Evolutionary conservation across 2,797 vertebrate species (phyloP), one percentile per base, ranked within the genome.

Genomic region (Cynodonichthys magdalenae): DNA sequence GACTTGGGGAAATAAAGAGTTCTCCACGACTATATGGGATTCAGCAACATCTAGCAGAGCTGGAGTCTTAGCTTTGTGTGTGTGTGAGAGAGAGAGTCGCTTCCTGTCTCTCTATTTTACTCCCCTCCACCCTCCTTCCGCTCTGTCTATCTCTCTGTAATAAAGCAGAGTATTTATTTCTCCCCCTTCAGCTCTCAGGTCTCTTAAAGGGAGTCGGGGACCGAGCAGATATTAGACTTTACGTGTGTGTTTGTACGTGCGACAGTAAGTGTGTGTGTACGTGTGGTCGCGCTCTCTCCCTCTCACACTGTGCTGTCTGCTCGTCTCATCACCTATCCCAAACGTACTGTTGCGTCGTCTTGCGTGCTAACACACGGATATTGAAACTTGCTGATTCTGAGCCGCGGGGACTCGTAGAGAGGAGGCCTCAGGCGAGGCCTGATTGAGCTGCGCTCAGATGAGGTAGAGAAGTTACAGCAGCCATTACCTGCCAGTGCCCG

Each of bases 81-180:
- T 59, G 53, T 69, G 53, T 68, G 57, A 63, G 52, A 66, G 58
- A 42, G 39, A 60, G 58, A 57, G 77, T 70, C 78, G 86, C 63
- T 74, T 79, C 71, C 61, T 73, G 66, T 61, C 71, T 85, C 67
- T 79, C 44, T 76, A 51, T 82, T 86, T 89, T 75, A 80, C 80
- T 73, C 59, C 58, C 62, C 60, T 76, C 19, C 61, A 60, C 68
- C 54, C 15, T 54, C 69, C 66, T 67, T 63, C 69, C 59, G 65
- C 75, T 79, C 83, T 78, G 81, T 86, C 83, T 84, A 71, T 90
- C 87, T 89, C 81, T 53, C 68, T 82, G 87, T 90, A 92, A 90
- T 93, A 93, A 93, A 92, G 89, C 78, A 74, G 77, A 81, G 88
- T 92, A 93, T 93, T 93, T 93, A 92, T 92, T 91, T 87, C 86